Evolutionary conservation across 2,797 vertebrate species (phyloP).

Genomic region (Prunella strophiata): DNA sequence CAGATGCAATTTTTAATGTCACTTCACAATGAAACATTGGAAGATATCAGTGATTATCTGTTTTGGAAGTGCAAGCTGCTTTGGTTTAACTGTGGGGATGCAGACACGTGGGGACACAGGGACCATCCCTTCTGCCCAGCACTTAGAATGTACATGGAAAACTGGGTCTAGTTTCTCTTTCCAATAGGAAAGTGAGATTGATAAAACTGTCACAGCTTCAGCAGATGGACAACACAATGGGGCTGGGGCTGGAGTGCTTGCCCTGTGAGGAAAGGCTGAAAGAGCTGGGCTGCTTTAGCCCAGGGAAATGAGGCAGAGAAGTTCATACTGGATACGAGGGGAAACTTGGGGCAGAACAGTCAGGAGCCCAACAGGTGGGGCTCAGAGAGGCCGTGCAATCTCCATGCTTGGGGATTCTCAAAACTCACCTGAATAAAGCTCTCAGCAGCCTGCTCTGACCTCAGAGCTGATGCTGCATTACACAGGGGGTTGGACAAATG

Average conservation of each 20-base stretch:
- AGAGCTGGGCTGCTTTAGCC: background rate
- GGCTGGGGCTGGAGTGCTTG: background rate
- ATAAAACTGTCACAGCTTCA: background rate
- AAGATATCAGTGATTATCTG: background rate
- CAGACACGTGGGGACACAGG: fast-evolving
- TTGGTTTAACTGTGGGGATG: background rate
- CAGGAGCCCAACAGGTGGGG: background rate
- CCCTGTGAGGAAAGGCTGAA: background rate
- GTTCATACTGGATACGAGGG: background rate
- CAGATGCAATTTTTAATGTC: background rate
- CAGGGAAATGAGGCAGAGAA: background rate
- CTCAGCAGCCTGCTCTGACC: background rate
- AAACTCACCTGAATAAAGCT: background rate
- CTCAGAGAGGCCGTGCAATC: background rate
- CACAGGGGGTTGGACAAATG: background rate
- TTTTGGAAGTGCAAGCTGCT: background rate
- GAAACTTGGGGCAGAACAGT: background rate
- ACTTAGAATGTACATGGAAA: background rate
- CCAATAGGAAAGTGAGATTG: fast-evolving
- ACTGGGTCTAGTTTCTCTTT: background rate
- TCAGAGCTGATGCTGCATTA: background rate
- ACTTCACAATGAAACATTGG: background rate
- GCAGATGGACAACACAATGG: background rate
- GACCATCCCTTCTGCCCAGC: background rate
- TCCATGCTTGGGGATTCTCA: background rate